Conservation (phyloP, 2,113 vertebrate species). For the Fregetta grallaria region DNA sequence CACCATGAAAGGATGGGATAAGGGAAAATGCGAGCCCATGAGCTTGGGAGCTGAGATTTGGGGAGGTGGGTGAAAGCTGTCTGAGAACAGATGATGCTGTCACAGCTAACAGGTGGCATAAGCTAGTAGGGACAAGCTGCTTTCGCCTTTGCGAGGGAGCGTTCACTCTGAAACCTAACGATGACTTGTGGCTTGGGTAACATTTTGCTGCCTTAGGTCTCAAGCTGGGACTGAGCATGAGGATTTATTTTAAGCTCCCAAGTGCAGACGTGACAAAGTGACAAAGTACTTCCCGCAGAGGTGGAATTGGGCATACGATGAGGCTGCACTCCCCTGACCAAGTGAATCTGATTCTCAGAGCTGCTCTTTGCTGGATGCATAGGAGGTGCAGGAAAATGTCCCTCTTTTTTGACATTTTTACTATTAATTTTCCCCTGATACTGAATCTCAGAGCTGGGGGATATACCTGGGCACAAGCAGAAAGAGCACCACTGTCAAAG, state of each 20-base stretch:
- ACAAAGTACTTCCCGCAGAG: not conserved
- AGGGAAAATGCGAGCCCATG: fast-evolving
- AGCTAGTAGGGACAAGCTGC: not conserved
- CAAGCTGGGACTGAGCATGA: too few species aligned
- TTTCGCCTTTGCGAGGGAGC: fast-evolving
- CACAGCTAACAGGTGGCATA: not conserved
- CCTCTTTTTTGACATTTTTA: not conserved
- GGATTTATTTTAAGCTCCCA: not conserved
- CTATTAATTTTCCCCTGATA: not conserved
- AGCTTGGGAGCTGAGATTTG: not conserved
- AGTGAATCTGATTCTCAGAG: not conserved
- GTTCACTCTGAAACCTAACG: not conserved
- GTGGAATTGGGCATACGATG: fast-evolving
- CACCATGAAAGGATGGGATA: fast-evolving
- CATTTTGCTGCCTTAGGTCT: not conserved
- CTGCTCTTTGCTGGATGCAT: not conserved
- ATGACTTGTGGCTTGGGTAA: not conserved
- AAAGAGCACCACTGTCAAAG: not conserved
- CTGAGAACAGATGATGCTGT: not conserved
- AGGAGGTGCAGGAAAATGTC: not conserved
- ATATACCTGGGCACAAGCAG: not conserved
- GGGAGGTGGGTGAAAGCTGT: not conserved
- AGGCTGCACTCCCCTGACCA: not conserved
- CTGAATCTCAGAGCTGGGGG: not conserved
- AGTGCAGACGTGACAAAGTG: fast-evolving